A percentile compares a stretch with the other conserved stretches of the same genome.
phyloP scores from a whole-genome alignment of 1,140 invertebrate genomes.

The Cyclina sinensis region DNA sequence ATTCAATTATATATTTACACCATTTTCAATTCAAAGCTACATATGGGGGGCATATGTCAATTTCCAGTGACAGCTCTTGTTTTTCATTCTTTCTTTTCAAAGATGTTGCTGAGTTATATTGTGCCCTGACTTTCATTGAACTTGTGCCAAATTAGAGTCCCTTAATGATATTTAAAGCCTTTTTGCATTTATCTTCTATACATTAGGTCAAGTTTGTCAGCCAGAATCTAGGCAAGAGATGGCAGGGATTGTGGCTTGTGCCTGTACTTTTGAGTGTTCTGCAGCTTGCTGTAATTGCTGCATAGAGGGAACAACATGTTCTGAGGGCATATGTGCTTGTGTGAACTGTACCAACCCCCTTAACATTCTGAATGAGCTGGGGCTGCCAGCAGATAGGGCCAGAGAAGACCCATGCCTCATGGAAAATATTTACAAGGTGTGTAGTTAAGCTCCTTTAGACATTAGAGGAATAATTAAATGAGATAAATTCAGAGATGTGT shows the following conservation, averaged over 20 bases:
- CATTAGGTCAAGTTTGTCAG: neutral
- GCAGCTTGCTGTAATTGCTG: slow-evolving; percentile 35
- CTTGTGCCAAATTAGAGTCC: no score
- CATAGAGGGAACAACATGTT: slow-evolving; percentile 45
- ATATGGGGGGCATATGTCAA: no score
- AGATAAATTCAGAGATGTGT: no score
- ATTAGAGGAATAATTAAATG: no score
- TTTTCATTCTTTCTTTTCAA: no score
- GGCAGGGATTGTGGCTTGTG: slow-evolving; percentile 6
- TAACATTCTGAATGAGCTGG: slow-evolving; percentile 48
- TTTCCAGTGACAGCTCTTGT: no score
- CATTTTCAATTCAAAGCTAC: no score
- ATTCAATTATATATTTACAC: no score
- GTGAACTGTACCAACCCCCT: slow-evolving; percentile 53
- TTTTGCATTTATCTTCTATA: neutral
- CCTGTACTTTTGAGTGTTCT: slow-evolving; percentile 44
- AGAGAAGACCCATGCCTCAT: slow-evolving; percentile 58
- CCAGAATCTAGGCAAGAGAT: neutral
- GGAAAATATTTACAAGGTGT: slow-evolving; percentile 62
- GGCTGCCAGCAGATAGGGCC: slow-evolving; percentile 43
- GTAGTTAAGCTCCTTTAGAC: neutral
- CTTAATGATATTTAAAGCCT: no score
- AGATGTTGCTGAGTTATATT: no score
- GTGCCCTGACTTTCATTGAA: no score
- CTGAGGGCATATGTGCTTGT: slow-evolving; percentile 53